Evolutionary conservation across 2,113 vertebrate species (phyloP), one percentile per base, ranked within the genome.

Genomic region (Stictonetta naevosa): DNA sequence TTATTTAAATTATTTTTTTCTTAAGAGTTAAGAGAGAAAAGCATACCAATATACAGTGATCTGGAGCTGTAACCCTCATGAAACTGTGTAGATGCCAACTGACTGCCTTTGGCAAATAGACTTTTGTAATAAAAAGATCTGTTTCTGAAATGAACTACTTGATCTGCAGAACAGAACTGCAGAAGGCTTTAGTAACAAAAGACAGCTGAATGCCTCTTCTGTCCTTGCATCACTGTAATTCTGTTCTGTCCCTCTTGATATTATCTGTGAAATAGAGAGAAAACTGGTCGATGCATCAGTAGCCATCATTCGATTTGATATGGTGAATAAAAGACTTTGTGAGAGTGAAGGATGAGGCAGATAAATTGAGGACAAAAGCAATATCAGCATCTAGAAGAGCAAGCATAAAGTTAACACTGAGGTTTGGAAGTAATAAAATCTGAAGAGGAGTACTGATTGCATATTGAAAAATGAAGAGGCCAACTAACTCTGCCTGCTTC

Each of bases 311-410:
- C 86, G 89, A 83, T 88, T 88, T 92, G 78, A 69, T 88, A 71
- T 7, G 22, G 29, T 55, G 29, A 78, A 88, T 88, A 84, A 90
- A 93, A 83, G 64, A 92, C 40, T 88, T 88, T 73, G 46, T 76
- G 72, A 80, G 63, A 86, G 50, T 71, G 84, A 89, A 78, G 66
- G 40, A 89, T 0, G 0, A 93, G 60, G 52, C n/a, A 89, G 60
- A 67, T 86, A 80, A 95, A 91, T 66, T 80, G 81, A 89, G 59
- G 38, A 77, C 42, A 44, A 92, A 89, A 95, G 55, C n/a, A 80
- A 36, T 91, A 83, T 73, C 76, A 83, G 34, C 44, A 29, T 38
- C 80, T 76, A 68, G 68, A 83, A 89, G 12, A 77, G 16, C 6
- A 73, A 80, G 72, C 62, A 60, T 52, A 52, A 83, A 83, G 38